Evolutionary conservation across 2,113 vertebrate species (phyloP).

Genomic region (Phoenicopterus ruber): DNA sequence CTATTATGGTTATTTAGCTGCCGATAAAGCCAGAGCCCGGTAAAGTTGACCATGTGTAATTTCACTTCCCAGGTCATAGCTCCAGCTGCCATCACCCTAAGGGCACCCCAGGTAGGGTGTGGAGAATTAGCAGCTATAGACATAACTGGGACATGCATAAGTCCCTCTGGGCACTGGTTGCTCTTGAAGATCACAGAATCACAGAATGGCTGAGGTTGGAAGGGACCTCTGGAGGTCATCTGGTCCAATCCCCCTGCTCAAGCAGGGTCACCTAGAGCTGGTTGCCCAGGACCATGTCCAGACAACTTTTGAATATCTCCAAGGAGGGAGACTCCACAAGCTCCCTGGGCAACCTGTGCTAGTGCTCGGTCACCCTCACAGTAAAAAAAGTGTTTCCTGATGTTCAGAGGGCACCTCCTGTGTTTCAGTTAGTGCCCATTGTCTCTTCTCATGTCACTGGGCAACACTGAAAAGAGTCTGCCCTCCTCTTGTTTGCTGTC

Average conservation of each 20-base stretch:
- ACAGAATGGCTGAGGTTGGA: not conserved
- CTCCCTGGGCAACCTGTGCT: not conserved
- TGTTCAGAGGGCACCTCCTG: not conserved
- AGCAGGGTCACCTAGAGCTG: fast-evolving
- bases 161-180: not conserved
- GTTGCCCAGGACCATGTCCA: not conserved
- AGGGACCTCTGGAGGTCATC: not conserved
- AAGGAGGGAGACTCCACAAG: not conserved
- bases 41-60: not conserved
- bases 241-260: not conserved
- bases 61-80: not conserved
- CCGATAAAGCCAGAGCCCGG: not conserved
- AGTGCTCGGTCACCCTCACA: not conserved
- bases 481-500: not conserved
- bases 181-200: not conserved
- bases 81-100: not conserved
- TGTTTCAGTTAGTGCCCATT: not conserved
- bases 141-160: not conserved
- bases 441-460: not conserved
- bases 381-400: not conserved
- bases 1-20: not conserved
- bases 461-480: not conserved
- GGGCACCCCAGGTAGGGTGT: not conserved
- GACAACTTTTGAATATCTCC: not conserved
- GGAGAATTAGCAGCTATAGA: not conserved